Evolutionary conservation across 2,888 invertebrate genomes (phyloP).

Genomic region (Sminthurinus aureus): DNA sequence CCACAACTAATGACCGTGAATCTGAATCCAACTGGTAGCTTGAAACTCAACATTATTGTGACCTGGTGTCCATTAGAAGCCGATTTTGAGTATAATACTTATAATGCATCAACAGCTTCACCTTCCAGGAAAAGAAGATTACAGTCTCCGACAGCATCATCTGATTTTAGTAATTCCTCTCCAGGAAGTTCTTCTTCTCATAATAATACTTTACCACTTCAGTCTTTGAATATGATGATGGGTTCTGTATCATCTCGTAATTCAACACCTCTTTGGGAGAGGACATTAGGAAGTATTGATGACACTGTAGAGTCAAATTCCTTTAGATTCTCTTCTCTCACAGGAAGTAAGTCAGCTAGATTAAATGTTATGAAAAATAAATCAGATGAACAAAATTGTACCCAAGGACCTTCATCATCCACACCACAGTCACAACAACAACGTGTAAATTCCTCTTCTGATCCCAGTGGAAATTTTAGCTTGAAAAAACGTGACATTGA

Average conservation of each 20-base stretch:
- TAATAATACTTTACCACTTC: not conserved
- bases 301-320: slow-evolving; percentile 34
- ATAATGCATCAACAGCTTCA: slow-evolving; percentile 16
- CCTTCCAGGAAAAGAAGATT: slow-evolving; percentile 54
- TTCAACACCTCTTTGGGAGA: slow-evolving; percentile 33
- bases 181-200: slow-evolving; percentile 28
- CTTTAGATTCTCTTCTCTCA: slow-evolving; percentile 39
- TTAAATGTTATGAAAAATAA: slow-evolving; percentile 18
- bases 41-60: slow-evolving; percentile 68
- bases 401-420: not conserved
- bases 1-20: slow-evolving; percentile 70
- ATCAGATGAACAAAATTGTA: slow-evolving; percentile 2
- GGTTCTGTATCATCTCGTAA: slow-evolving; percentile 31
- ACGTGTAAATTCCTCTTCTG: not conserved
- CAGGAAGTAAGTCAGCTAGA: slow-evolving; percentile 39
- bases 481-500: slow-evolving; percentile 33
- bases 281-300: slow-evolving; percentile 34
- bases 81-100: slow-evolving; percentile 13
- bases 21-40: slow-evolving; percentile 68
- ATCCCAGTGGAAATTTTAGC: slow-evolving; percentile 45
- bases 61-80: slow-evolving; percentile 65
- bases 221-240: slow-evolving; percentile 27
- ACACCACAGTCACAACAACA: not conserved
- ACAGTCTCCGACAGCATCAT: slow-evolving; percentile 35
- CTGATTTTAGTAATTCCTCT: slow-evolving; percentile 28